Conservation (phyloP, 2,113 vertebrate species). For the Bagarius yarrelli region DNA sequence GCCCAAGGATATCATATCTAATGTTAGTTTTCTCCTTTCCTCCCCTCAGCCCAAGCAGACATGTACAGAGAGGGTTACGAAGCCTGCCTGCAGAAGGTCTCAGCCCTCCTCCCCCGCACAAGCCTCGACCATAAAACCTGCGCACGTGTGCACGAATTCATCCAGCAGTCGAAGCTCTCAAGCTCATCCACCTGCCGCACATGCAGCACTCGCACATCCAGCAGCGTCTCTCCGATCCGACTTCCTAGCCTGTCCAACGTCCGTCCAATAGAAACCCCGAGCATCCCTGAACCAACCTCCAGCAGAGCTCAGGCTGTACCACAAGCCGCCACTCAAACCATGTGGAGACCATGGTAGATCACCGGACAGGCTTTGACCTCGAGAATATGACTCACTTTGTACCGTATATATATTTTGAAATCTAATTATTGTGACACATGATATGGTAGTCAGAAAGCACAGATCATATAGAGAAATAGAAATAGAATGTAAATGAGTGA, state of each 20-base stretch:
- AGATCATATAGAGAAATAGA: constrained; percentile 59
- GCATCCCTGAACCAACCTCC: background rate
- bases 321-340: constrained; percentile 32
- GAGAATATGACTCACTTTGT: constrained; percentile 21
- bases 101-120: constrained; percentile 69
- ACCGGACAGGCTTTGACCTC: background rate
- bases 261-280: constrained; percentile 21
- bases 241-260: constrained; percentile 57
- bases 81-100: constrained; percentile 77
- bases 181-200: constrained; percentile 58
- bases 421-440: constrained; percentile 27
- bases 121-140: constrained; percentile 68
- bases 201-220: constrained; percentile 61
- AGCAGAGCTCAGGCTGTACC: constrained; percentile 19
- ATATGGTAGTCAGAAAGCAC: constrained; percentile 50
- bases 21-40: background rate
- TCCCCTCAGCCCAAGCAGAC: constrained; percentile 61
- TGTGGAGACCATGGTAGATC: constrained; percentile 77
- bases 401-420: background rate
- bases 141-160: constrained; percentile 70
- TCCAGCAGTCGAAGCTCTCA: constrained; percentile 62
- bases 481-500: constrained; percentile 58
- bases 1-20: background rate
- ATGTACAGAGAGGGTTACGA: constrained; percentile 79
- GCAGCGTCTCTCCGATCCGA: constrained; percentile 57